These are phyloP conservation scores for Eumerus sabulonum DNA, from an alignment of 2,888 invertebrate species.

Conservation along the genomic window DNA sequence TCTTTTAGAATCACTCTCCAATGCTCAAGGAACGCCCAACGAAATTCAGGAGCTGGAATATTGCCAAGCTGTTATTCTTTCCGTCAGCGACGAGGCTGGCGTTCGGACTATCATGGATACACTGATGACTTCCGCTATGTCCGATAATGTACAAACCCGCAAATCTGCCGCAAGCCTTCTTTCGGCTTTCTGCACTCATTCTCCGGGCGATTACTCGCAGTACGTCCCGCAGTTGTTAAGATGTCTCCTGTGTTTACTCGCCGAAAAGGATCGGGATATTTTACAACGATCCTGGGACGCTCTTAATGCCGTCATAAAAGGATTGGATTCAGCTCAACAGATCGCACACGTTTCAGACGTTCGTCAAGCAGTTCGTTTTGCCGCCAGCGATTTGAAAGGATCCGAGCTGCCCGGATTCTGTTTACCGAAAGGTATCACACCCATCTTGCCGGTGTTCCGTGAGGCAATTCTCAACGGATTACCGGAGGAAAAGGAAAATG, in stretches of 20 bases:
- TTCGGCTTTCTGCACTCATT: constrained; percentile 93
- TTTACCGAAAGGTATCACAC: constrained; percentile 95
- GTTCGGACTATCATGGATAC: constrained; percentile 93
- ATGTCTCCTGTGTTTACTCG: constrained; percentile 91
- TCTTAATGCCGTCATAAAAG: constrained; percentile 92
- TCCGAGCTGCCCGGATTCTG: constrained; percentile 94
- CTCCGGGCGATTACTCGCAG: constrained; percentile 91
- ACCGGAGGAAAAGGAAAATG: constrained; percentile 97
- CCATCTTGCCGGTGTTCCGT: constrained; percentile 95
- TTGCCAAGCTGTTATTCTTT: constrained; percentile 94
- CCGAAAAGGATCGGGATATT: constrained; percentile 89
- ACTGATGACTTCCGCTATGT: constrained; percentile 87
- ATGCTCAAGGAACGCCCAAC: constrained; percentile 83
- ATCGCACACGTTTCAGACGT: constrained; percentile 93
- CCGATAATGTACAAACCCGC: constrained; percentile 83
- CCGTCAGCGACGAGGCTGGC: constrained; percentile 92
- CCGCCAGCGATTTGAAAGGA: constrained; percentile 90
- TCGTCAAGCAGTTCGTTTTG: constrained; percentile 94
- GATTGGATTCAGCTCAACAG: constrained; percentile 90
- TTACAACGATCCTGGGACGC: constrained; percentile 95
- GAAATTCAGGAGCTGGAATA: constrained; percentile 90
- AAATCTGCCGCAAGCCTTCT: constrained; percentile 92
- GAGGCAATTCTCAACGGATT: constrained; percentile 97
- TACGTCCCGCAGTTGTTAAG: constrained; percentile 93
- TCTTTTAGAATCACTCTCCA: constrained; percentile 86